Base-by-base conservation (phyloP, 92 coral and sea anemone species). In the Phenganax stokvisi region DNA sequence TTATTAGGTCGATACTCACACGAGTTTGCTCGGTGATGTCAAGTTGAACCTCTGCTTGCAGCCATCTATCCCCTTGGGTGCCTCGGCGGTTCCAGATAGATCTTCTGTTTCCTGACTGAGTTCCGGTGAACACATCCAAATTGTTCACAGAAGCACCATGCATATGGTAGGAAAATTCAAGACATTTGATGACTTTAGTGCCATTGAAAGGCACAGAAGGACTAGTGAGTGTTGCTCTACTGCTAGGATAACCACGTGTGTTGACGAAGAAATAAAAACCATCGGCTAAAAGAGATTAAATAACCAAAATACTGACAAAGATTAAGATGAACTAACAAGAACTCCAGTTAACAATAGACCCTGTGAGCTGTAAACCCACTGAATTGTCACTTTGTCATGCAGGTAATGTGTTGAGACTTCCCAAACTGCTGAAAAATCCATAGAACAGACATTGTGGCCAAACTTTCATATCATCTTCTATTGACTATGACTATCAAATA, bases 131-230 rank as follows among this genome's bases (percentile, higher is more conserved):
- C 44, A 93, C 77, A 56, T 92, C 89, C 6, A 93, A 75, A 13
- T 82, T 65, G 80, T 93, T 89, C 51, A 93, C 98, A 64, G 92
- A 96, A 2, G 97, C 94, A 10, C 98, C 98, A 71, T 93, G 90
- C 98, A 93, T 93, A 62, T 93, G 98, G 77, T 93, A 93, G 93
- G 97, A 92, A 84, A 93, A 93, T 63, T 85, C 75, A 9, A 93
- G 79, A 60, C 98, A 93, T 61, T 88, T 92, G 27, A 87, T 85
- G 3, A 89, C 88, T 56, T 86, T 81, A 3, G 89, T 90, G 15
- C 90, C 91, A 73, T 93, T 92, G 56, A 89, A 91, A 29, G 81
- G 80, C 29, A 93, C 72, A 6, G 79, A 71, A 29, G 94, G 96
- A 28, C 94, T 93, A 25, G 76, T 62, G 30, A 93, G 78, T 12